Conservation (phyloP, 1,140 invertebrate species). For the Microplitis mediator region DNA sequence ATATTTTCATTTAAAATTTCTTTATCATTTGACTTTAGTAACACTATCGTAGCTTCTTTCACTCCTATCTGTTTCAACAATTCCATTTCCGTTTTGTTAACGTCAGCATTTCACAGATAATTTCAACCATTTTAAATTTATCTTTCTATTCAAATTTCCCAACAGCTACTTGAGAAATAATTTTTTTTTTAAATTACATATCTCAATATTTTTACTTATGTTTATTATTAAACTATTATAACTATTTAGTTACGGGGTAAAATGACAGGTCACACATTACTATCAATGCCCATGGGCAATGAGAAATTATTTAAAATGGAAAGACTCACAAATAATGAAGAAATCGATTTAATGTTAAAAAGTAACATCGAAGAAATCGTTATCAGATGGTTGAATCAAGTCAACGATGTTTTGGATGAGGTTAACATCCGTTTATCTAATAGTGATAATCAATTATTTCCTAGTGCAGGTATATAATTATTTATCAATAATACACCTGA, state of each 20-base stretch:
- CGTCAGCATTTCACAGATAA: neutral
- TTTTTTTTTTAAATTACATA: neutral
- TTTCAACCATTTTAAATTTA: too few species aligned
- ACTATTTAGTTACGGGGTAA: constrained; percentile 64
- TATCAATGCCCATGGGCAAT: constrained; percentile 80
- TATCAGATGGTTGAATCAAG: constrained; percentile 81
- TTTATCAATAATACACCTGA: neutral
- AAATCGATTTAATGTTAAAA: constrained; percentile 71
- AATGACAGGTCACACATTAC: constrained; percentile 68
- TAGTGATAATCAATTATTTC: constrained; percentile 70
- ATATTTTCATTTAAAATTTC: neutral
- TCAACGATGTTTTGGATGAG: constrained; percentile 77
- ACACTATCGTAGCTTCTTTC: constrained; percentile 14
- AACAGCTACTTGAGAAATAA: too few species aligned
- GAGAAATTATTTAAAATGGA: constrained; percentile 71
- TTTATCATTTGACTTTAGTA: neutral
- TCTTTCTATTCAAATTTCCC: too few species aligned
- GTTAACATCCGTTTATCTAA: constrained; percentile 66
- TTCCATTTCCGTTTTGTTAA: constrained; percentile 16
- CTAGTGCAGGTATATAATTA: constrained; percentile 62
- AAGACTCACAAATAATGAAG: constrained; percentile 57
- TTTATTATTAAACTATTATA: neutral
- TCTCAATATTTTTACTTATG: neutral
- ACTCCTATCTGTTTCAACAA: constrained; percentile 14
- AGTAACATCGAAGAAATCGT: constrained; percentile 80